Evolutionary conservation across 2,113 vertebrate genomes (phyloP), one percentile per base, ranked within the genome.

Genomic region (Cacatua alba): DNA sequence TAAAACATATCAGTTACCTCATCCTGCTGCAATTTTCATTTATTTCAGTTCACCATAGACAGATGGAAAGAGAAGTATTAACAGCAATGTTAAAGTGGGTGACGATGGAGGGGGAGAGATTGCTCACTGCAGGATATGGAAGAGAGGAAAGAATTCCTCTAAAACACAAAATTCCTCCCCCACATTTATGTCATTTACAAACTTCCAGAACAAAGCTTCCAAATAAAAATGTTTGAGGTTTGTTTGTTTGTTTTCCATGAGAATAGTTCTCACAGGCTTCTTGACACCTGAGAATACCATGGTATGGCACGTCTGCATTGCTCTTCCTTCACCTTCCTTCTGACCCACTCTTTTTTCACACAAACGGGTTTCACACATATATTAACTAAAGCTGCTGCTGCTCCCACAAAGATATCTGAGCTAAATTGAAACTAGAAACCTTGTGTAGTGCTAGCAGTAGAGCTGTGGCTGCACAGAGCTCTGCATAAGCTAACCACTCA

Each of bases 11-110:
- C 62, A 65, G 80, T 90, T 93, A 96, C 79, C 71, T 94, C 92
- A 93, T 39, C 51, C 78, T 89, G 52, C 65, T 90, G 88, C 76
- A 87, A 86, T 82, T 96, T 82, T 97, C 60, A 88, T 83, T 92
- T 96, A 92, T 80, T 92, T 78, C 84, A 95, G 77, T 90, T 93
- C 83, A 88, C 62, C 3, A 57, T 68, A 94, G 92, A 95, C 95
- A 97, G 96, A 94, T 94, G 93, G 90, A 96, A 91, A 91, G 75
- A 79, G 75, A 75, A 81, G 71, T 96, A 94, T 97, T 96, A 97
- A 96, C 95, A 96, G 96, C 46, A 82, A 91, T 60, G 85, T 79
- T 95, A 69, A 85, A 94, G 88, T 82, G 93, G 23, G 74, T 88
- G 95, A 97, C 75, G 78, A 92, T 65, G 92, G 95, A 82, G 85